phyloP scores from a whole-genome alignment of 1,140 invertebrate species.

The Scaptomyza hsui region DNA sequence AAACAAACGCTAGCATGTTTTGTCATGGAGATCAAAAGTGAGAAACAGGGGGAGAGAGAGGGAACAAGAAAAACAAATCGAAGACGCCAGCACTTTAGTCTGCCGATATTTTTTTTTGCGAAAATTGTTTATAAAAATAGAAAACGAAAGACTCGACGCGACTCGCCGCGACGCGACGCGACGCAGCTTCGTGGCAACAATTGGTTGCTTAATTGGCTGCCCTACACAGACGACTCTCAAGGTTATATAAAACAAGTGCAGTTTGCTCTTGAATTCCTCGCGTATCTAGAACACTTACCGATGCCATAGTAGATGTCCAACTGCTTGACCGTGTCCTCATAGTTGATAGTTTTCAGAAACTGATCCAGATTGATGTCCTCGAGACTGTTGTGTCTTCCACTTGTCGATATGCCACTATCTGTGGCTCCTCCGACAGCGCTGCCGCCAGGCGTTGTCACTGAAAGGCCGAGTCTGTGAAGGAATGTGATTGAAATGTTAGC shows the following conservation, averaged over 20 bases:
- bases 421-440: slow-evolving; percentile 53
- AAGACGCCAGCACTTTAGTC: slow-evolving; percentile 10
- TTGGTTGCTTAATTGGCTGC: slow-evolving; percentile 68
- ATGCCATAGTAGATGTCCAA: slow-evolving; percentile 97
- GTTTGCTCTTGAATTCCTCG: slow-evolving; percentile 1
- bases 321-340: slow-evolving; percentile 95
- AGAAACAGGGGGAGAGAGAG: neutral
- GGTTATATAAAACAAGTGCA: slow-evolving; percentile 65
- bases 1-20: slow-evolving; percentile 65
- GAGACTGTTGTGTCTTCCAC: slow-evolving; percentile 86
- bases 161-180: slow-evolving; percentile 8
- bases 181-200: slow-evolving; percentile 40
- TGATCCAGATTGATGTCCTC: slow-evolving; percentile 90
- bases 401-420: slow-evolving; percentile 51
- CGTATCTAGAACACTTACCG: slow-evolving; percentile 85
- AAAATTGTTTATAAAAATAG: slow-evolving; percentile 60
- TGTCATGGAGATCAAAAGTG: slow-evolving; percentile 23
- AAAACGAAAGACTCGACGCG: neutral
- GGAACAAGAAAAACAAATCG: slow-evolving; percentile 14
- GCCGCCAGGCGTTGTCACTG: slow-evolving; percentile 73
- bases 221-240: slow-evolving; percentile 52
- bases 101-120: slow-evolving; percentile 41
- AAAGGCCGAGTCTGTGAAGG: slow-evolving; percentile 61
- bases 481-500: neutral
- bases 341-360: slow-evolving; percentile 92